Evolutionary conservation across 2,113 vertebrate genomes (phyloP).

Genomic region (Otolemur garnettii): DNA sequence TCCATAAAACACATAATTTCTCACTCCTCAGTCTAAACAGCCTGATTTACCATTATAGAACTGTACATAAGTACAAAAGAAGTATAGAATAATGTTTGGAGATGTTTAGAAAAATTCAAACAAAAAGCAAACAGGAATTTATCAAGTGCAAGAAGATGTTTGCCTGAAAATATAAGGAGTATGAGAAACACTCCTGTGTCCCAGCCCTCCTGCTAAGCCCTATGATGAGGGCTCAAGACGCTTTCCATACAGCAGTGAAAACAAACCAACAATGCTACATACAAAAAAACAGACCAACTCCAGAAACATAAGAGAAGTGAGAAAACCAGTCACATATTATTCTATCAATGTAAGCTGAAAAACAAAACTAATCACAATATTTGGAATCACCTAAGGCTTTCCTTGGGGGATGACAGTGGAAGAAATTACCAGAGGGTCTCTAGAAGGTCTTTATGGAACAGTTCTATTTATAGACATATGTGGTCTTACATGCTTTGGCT

Average conservation of each 20-base stretch:
- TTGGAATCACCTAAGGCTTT: background rate
- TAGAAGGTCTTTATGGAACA: background rate
- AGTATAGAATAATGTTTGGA: slow-evolving; percentile 74
- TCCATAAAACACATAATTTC: slow-evolving; percentile 93
- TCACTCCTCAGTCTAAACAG: slow-evolving; percentile 94
- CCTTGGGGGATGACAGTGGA: background rate
- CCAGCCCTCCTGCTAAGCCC: slow-evolving; percentile 89
- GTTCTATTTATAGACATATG: background rate
- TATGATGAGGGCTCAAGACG: slow-evolving; percentile 87
- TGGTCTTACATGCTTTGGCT: background rate
- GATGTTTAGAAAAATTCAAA: slow-evolving; percentile 92
- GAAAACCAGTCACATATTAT: background rate
- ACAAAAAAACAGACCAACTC: background rate
- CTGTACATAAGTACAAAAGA: slow-evolving; percentile 94
- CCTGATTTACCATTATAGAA: slow-evolving; percentile 94
- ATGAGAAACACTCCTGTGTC: slow-evolving; percentile 88
- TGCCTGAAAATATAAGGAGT: slow-evolving; percentile 90
- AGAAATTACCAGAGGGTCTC: background rate
- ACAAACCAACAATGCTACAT: background rate
- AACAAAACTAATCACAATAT: background rate
- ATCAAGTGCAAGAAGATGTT: slow-evolving; percentile 90
- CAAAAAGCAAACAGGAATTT: slow-evolving; percentile 89
- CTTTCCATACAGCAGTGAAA: slow-evolving; percentile 73
- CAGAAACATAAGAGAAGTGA: background rate
- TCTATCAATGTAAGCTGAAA: background rate